Percentiles rank a stretch among this genome's conserved stretches.
Evolutionary conservation across 2,888 invertebrate species (phyloP).

Genomic region (Cephus sareptanus): DNA sequence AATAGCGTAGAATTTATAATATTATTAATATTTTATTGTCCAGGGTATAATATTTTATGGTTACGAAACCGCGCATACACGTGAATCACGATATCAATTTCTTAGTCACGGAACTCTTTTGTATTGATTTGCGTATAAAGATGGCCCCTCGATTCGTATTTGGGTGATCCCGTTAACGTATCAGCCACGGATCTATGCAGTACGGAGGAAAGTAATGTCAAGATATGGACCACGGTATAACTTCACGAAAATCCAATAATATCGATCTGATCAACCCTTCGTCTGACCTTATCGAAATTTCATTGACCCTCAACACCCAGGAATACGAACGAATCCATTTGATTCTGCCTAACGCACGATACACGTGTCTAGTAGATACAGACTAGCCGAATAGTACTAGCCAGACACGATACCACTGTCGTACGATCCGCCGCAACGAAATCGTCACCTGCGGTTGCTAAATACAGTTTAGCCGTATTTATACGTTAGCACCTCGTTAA

Average conservation of each 20-base stretch:
- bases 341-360: neutral
- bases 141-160: too few species aligned
- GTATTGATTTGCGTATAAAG: too few species aligned
- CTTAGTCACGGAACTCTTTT: too few species aligned
- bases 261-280: neutral
- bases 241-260: neutral
- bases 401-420: neutral
- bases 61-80: too few species aligned
- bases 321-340: neutral
- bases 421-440: neutral
- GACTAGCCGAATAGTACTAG: neutral
- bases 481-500: conserved; percentile 22
- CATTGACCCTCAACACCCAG: neutral
- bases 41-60: too few species aligned
- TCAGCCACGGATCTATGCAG: too few species aligned
- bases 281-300: neutral
- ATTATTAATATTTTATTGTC: too few species aligned
- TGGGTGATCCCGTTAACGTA: too few species aligned
- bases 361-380: neutral
- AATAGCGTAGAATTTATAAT: too few species aligned
- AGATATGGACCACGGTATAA: neutral
- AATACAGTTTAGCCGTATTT: neutral
- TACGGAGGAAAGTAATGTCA: too few species aligned
- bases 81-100: too few species aligned
- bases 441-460: neutral